Conservation (phyloP, 1,140 invertebrate genomes). For the Hydropsyche tenuis region DNA sequence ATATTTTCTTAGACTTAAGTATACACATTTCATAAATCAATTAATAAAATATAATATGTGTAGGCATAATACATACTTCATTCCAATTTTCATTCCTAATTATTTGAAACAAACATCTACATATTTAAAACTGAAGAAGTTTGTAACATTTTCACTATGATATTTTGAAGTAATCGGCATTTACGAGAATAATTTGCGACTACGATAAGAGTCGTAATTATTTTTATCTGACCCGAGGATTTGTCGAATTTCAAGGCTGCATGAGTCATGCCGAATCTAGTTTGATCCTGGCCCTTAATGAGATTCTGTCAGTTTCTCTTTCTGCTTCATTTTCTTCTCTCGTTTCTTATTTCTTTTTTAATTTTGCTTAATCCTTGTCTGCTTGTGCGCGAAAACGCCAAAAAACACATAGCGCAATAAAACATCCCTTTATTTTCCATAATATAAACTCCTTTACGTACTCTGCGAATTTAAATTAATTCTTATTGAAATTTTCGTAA, state of each 20-base stretch:
- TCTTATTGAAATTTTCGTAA: too few species aligned
- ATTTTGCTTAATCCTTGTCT: constrained; percentile 6
- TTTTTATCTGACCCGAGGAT: background rate
- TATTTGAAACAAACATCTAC: too few species aligned
- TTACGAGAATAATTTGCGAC: too few species aligned
- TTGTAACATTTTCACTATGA: background rate
- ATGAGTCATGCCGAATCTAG: background rate
- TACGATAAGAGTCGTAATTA: background rate
- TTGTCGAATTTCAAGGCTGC: background rate
- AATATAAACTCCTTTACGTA: too few species aligned
- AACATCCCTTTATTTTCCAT: too few species aligned
- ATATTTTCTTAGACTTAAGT: too few species aligned
- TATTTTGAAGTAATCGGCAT: too few species aligned
- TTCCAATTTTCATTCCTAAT: too few species aligned
- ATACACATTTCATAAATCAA: too few species aligned
- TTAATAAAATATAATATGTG: too few species aligned
- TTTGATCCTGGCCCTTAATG: constrained; percentile 13
- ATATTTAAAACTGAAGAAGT: background rate
- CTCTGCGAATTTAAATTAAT: too few species aligned
- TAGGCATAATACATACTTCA: too few species aligned
- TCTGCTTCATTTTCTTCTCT: constrained; percentile 1
- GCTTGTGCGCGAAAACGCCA: background rate
- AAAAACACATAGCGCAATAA: background rate
- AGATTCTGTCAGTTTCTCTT: constrained; percentile 22
- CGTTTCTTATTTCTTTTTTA: constrained; percentile 6